Percentiles rank a stretch among this genome's conserved stretches.
Conservation (phyloP, 2,113 vertebrate species). For the Phalacrocorax brasilianus region DNA sequence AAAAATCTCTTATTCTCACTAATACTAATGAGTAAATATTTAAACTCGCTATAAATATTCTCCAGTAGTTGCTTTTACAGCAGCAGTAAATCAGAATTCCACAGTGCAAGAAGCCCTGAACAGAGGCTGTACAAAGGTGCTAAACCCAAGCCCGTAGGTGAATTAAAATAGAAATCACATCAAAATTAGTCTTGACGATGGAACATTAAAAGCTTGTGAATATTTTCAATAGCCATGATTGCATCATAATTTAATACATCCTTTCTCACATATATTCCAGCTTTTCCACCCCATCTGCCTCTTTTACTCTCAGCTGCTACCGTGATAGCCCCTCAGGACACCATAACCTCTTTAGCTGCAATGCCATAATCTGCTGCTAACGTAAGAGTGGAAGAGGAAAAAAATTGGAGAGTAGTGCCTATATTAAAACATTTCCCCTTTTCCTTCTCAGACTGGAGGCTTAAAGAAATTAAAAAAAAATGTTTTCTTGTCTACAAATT, state of each 20-base stretch:
- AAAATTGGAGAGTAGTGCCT: neutral
- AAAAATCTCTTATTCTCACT: neutral
- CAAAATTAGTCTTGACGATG: neutral
- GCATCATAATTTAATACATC: neutral
- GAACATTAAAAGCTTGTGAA: neutral
- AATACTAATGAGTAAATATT: slow-evolving; percentile 18
- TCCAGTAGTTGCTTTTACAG: neutral
- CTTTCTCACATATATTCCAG: slow-evolving; percentile 11
- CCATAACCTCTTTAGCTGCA: neutral
- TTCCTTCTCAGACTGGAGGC: neutral
- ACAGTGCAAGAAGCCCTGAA: neutral
- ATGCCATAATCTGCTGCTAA: neutral
- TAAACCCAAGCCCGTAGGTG: neutral
- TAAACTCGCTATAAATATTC: neutral
- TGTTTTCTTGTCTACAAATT: neutral
- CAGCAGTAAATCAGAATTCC: neutral
- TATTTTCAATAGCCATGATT: neutral
- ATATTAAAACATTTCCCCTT: neutral
- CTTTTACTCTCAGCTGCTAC: neutral
- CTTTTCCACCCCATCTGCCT: neutral
- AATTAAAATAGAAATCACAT: slow-evolving; percentile 11
- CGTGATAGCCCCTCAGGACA: slow-evolving; percentile 6
- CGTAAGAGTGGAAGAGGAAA: neutral
- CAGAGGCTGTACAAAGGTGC: neutral
- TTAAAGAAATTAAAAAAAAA: neutral